Base-by-base conservation (phyloP, 2,797 vertebrate genomes). In the Crocidura indochinensis region DNA sequence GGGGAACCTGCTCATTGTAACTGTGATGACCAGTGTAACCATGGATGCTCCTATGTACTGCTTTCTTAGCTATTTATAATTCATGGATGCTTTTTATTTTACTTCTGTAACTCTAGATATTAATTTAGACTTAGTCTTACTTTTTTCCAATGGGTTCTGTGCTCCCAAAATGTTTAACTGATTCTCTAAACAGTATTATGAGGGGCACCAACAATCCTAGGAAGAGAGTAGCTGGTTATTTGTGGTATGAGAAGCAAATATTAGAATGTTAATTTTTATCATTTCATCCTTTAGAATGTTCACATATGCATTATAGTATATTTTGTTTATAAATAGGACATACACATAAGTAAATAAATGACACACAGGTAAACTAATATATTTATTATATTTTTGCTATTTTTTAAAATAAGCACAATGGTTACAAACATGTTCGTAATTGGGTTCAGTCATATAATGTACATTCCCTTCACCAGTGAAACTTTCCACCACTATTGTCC, bases 11-110 rank as follows among this genome's bases (percentile, higher is more conserved):
- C 89, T 92, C 73, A 91, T 95, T 29, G 0, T 56, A 19, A 95
- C 90, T 10, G 51, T 93, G 5, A 12, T 74, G 17, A 1, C 38
- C 46, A 95, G 83, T 2, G 64, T 78, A 2, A 19, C 47, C 5
- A 15, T 90, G 65, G 79, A 62, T 10, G 1, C 79, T 10, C 74
- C 92, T 4, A 90, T 91, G 86, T 95, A 93, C 76, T 94, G 96
- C 46, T 95, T 96, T 27, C 94, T 96, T 38, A 71, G 62, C 12
- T 86, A 80, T 8, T 73, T 96, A 5, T 92, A 92, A 29, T 14
- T 94, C 26, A 74, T 96, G 65, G 94, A 95, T 93, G 31, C 73
- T 10, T 26, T 65, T 24, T 92, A 85, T 84, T 92, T 94, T 0
- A 76, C 91, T 26, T 12, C 71, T 4, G 27, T 73, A 5, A n/a